phyloP scores from a whole-genome alignment of 2,797 vertebrate species.

The Chelmon rostratus region DNA sequence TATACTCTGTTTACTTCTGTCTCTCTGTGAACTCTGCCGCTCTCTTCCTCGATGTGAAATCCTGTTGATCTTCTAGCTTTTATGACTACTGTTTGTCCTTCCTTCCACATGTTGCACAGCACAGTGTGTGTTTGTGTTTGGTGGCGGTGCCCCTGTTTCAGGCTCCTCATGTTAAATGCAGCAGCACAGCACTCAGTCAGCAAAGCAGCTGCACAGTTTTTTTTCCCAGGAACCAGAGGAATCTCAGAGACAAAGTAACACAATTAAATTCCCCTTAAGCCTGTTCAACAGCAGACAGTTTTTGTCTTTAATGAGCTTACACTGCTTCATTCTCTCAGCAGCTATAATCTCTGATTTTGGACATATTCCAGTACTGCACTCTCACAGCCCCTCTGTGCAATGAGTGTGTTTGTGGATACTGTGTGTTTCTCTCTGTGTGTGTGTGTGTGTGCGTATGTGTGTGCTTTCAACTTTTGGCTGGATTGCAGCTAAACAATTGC shows the following conservation, averaged over 20 bases:
- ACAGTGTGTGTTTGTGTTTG: slow-evolving; percentile 16
- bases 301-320: slow-evolving; percentile 86
- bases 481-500: slow-evolving; percentile 69
- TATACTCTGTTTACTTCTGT: not conserved
- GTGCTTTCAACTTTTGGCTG: slow-evolving; percentile 57
- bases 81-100: not conserved
- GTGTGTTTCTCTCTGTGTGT: slow-evolving; percentile 57
- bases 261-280: slow-evolving; percentile 83
- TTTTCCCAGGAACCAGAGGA: slow-evolving; percentile 69
- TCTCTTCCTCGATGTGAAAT: slow-evolving; percentile 21
- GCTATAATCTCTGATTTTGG: slow-evolving; percentile 84
- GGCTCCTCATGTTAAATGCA: slow-evolving; percentile 31
- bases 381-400: slow-evolving; percentile 52
- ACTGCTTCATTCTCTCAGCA: slow-evolving; percentile 76
- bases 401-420: slow-evolving; percentile 62
- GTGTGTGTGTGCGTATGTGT: slow-evolving; percentile 54
- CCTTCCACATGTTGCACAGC: slow-evolving; percentile 8
- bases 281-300: slow-evolving; percentile 81
- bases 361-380: slow-evolving; percentile 79
- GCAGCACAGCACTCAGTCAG: slow-evolving; percentile 15
- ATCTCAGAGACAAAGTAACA: slow-evolving; percentile 74
- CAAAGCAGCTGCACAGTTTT: slow-evolving; percentile 32
- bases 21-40: not conserved
- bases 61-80: slow-evolving; percentile 6
- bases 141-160: slow-evolving; percentile 9